Evolutionary conservation across 2,113 vertebrate genomes (phyloP), one percentile per base, ranked within the genome.

Genomic region (Epinephelus fuscoguttatus): DNA sequence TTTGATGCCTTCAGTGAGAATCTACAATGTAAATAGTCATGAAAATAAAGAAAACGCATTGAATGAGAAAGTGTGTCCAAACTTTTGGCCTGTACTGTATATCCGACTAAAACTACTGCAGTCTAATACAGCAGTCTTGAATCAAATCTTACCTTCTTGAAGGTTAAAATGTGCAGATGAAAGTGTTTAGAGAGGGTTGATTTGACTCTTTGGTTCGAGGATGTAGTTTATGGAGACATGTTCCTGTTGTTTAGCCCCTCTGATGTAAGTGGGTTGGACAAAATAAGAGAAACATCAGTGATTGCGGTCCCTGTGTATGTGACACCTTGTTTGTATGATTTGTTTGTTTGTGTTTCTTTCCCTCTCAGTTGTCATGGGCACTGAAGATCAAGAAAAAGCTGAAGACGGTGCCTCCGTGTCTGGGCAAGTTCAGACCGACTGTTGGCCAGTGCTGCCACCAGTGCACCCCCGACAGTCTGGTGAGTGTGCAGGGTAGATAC

Each of bases 391-490:
- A 88, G 91, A 93, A 86, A 84, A 95, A 89, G 66, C 45, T 94
- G 60, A 95, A 83, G 79, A 25, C 8, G 2, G 74, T 86, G 13
- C 67, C 86, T 80, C 84, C 92, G 3, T 90, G 81, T 84, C 88
- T 94, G 78, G 94, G 94, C 60, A 93, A 81, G 68, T 92, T 94
- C 69, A 89, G 96, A 81, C 95, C 96, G 15, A 10, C 37, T 50
- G 93, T 96, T 81, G 95, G 94, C 33, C 92, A 92, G 82, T 95
- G 95, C 84, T 96, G 96, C 85, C 93, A 95, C 82, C 94, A 92
- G 85, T 96, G 96, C 85, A 95, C 94, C 45, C 95, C 96, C 1
- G 88, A 95, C 82, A 96, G 96, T 84, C 82, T 96, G 89, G 96
- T 96, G 73, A 95, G 94, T 87, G 57, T 45, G 59, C 11, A 40